A percentile compares a stretch with the other conserved stretches of the same genome.
Evolutionary conservation across 2,888 invertebrate genomes (phyloP).

Genomic region (Pandemis corylana): DNA sequence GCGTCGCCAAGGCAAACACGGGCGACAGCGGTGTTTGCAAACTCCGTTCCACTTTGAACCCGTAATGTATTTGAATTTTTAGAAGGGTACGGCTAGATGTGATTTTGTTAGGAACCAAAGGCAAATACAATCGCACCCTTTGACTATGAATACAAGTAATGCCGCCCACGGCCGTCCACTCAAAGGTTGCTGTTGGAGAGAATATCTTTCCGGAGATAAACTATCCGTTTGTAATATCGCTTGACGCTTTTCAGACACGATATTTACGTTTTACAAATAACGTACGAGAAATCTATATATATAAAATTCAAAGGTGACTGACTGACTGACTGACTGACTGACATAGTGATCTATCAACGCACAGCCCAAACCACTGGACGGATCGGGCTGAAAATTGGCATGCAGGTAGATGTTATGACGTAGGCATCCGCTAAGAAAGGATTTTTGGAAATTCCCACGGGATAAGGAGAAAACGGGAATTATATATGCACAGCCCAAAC

Average conservation of each 20-base stretch:
- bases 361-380: no score
- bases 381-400: no score
- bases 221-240: neutral
- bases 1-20: slow-evolving; percentile 44
- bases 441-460: no score
- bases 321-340: no score
- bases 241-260: neutral
- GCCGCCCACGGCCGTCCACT: slow-evolving; percentile 9
- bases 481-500: no score
- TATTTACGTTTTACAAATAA: neutral
- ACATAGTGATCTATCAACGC: no score
- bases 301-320: no score
- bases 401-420: no score
- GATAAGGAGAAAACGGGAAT: no score
- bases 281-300: no score
- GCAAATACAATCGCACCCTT: slow-evolving; percentile 23
- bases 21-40: slow-evolving; percentile 42
- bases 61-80: slow-evolving; percentile 34
- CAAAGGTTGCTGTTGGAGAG: slow-evolving; percentile 3
- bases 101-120: slow-evolving; percentile 17
- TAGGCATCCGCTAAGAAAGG: no score
- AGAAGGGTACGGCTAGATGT: slow-evolving; percentile 23
- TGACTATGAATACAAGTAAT: slow-evolving; percentile 9
- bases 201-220: slow-evolving; percentile 7
- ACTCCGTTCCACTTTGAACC: slow-evolving; percentile 16